phyloP scores from a whole-genome alignment of 1,140 invertebrate genomes.

The Amyelois transitella region DNA sequence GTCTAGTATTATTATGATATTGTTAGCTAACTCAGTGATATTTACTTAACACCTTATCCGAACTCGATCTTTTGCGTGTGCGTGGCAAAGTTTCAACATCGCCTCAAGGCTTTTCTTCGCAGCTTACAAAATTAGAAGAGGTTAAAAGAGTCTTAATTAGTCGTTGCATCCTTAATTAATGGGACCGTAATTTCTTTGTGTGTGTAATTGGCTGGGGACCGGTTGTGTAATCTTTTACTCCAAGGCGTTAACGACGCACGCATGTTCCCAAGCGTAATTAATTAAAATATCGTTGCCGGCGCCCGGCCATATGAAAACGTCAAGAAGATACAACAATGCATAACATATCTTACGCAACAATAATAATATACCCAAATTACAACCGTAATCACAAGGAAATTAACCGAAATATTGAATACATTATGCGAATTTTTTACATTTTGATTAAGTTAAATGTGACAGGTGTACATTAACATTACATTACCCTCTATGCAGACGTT shows the following conservation, averaged over 20 bases:
- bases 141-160: conserved; percentile 8
- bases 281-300: conserved; percentile 29
- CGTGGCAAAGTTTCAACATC: conserved; percentile 18
- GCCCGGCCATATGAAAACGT: background rate
- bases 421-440: too few relatives aligned
- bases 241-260: background rate
- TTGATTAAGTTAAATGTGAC: too few relatives aligned
- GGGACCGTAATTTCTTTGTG: conserved; percentile 1
- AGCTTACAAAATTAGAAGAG: conserved; percentile 2
- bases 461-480: too few relatives aligned
- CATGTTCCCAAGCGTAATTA: conserved; percentile 25
- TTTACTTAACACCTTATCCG: conserved; percentile 26
- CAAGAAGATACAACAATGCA: too few relatives aligned
- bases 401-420: too few relatives aligned
- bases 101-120: conserved; percentile 1
- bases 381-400: too few relatives aligned
- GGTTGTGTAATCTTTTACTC: conserved; percentile 19
- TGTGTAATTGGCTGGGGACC: conserved; percentile 10
- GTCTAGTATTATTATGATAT: background rate
- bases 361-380: too few relatives aligned
- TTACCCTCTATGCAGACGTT: too few relatives aligned
- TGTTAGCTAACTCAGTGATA: conserved; percentile 10
- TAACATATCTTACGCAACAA: too few relatives aligned
- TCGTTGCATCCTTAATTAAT: conserved; percentile 7
- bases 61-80: conserved; percentile 34